Conservation (phyloP, 2,113 vertebrate genomes). For the Aegithalos caudatus region DNA sequence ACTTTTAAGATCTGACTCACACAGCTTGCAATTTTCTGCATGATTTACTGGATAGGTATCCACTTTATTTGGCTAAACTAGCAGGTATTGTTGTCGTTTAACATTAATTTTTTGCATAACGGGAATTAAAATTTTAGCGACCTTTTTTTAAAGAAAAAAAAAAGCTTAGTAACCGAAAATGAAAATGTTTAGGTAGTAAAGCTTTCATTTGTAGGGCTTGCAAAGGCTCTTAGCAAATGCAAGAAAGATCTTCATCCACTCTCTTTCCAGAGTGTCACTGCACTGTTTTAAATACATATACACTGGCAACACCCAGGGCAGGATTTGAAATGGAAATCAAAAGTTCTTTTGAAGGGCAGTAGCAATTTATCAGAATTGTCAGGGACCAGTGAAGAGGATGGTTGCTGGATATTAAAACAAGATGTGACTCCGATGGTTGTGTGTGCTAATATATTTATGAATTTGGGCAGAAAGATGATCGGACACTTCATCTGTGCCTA, state of each 20-base stretch:
- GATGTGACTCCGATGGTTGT: background rate
- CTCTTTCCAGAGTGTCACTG: background rate
- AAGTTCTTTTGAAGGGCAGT: background rate
- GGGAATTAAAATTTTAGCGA: background rate
- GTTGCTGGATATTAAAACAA: background rate
- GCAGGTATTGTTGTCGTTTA: background rate
- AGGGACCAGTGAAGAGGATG: background rate
- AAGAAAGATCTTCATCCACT: background rate
- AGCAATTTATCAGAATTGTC: background rate
- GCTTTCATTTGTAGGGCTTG: background rate
- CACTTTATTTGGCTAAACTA: background rate
- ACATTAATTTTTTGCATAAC: background rate
- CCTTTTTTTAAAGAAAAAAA: background rate
- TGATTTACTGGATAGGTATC: background rate
- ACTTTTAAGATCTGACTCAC: background rate
- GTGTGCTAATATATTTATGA: slow-evolving; percentile 15
- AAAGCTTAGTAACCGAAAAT: background rate
- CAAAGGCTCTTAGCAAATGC: background rate
- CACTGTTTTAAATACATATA: background rate
- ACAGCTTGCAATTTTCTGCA: background rate
- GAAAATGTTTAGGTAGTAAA: background rate
- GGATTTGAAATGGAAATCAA: background rate
- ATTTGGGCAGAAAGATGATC: background rate
- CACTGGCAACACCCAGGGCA: background rate
- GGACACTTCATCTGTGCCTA: slow-evolving; percentile 20